Evolutionary conservation across 2,113 vertebrate species (phyloP).

Genomic region (Tragelaphus buxtoni): DNA sequence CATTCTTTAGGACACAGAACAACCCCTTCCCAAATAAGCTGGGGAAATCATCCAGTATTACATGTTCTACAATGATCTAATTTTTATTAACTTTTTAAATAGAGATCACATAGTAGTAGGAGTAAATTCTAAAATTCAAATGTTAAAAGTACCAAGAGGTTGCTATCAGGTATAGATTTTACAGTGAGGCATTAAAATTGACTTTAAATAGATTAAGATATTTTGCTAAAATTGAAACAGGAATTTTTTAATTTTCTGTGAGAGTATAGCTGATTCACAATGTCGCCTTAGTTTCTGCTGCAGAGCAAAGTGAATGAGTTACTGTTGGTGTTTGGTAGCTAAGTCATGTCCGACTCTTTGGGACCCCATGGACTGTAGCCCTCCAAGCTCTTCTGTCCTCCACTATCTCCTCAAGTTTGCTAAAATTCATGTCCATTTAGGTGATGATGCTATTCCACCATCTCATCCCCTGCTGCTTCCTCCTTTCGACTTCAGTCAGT

Average conservation of each 20-base stretch:
- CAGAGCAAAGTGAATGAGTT: not conserved
- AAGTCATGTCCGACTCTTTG: not conserved
- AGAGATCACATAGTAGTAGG: not conserved
- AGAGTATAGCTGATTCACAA: not conserved
- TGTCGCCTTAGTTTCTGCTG: not conserved
- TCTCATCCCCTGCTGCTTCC: not conserved
- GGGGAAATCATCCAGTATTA: not conserved
- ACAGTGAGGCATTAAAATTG: not conserved
- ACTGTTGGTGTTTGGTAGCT: not conserved
- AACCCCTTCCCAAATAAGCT: not conserved
- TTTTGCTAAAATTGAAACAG: not conserved
- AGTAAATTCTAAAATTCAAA: not conserved
- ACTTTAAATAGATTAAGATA: not conserved
- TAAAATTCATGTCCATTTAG: not conserved
- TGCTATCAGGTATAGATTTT: not conserved
- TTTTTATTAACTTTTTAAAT: not conserved
- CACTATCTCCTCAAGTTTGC: not conserved
- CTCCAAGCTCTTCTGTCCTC: not conserved
- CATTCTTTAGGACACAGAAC: not conserved
- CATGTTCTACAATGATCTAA: not conserved
- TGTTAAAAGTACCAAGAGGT: not conserved
- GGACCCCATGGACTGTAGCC: not conserved
- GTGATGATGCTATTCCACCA: not conserved
- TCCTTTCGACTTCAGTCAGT: not conserved
- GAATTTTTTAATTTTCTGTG: not conserved